Evolutionary conservation across 2,113 vertebrate genomes (phyloP), one percentile per base, ranked within the genome.

Genomic region (Petromus typicus): DNA sequence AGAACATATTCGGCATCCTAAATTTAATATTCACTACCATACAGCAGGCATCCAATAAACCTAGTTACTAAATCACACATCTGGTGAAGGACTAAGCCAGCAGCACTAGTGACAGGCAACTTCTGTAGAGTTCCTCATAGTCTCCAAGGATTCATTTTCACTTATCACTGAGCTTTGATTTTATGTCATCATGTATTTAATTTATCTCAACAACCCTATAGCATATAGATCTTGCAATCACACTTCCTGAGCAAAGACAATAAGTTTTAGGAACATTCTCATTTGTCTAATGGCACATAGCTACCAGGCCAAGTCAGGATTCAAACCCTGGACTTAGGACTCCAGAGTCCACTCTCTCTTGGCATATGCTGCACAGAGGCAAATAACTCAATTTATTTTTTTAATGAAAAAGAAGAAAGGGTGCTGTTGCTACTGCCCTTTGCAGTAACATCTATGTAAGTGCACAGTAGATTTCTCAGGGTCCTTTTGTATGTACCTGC

Each of bases 11-110:
- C 48, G 89, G 20, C n/a, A 93, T 7, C 22, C 48, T 59, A 66
- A 90, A 20, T 90, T 37, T 78, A 89, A 13, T 37, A 32, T 12
- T 84, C 18, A 48, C 5, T n/a, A 48, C 56, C 63, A 20, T 30
- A 89, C 27, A 48, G 80, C 67, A 25, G 63, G 37, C 66, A 71
- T 48, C 67, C 91, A 92, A 78, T 40, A 78, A 94, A 78, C 66
- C n/a, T 82, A 54, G 4, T 71, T 64, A 85, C 61, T 78, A 71
- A 51, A 32, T 25, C 30, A 69, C 61, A 85, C 23, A 84, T 30
- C 34, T 27, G 81, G 34, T 20, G 13, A 9, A 95, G 64, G 45
- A 95, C 73, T 18, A 37, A 82, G 9, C 5, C 48, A n/a, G 2
- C 3, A 8, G 48, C 14, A 22, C 0, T 8, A 20, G 18, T 59